Base-by-base conservation (phyloP, 2,888 invertebrate species). In the Heliconius charithonia region DNA sequence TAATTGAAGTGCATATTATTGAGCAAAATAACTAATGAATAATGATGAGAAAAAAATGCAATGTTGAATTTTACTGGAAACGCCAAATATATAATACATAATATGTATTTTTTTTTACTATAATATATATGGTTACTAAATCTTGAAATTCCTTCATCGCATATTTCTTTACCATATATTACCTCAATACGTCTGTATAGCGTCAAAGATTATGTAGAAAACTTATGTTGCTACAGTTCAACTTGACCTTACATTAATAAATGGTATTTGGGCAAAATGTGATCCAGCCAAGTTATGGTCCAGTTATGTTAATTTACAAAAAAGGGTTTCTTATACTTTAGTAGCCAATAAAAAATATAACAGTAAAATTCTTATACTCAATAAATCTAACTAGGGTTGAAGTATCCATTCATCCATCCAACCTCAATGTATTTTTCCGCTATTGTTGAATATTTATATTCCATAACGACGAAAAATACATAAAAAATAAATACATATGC, bases 231-330 rank as follows among this genome's bases (percentile, higher is more conserved):
- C 12, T 37, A 1, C 6, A 67, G 12, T 37, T 67, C 37, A 67
- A n/a, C 67, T 37, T 67, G 37, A 37, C 66, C 66, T 32, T 37
- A 75, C 25, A 25, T 51, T 75, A 37, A 41, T 78, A 70, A 66
- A 19, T 73, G 22, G 37, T n/a, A 45, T 66, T 45, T 37, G 19
- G 63, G 41, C 9, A 29, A 27, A 74, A 65, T 41, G 51, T 22
- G 41, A 22, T 19, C 19, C 41, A 27, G 22, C 22, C 12, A 27
- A 65, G 51, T 45, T 74, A 74, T 62, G 37, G 59, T 65, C 16
- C 41, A 69, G 67, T 69, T 69, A 69, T 69, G 41, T 41, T 69
- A 69, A 69, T 69, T 69, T 41, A 41, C 41, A 69, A 69, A 25
- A n/a, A 67, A 69, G 41, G 67, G 67, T 69, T 41, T 2, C 41